Conservation (phyloP, 2,113 vertebrate species). For the Corythoichthys haematopterus region DNA sequence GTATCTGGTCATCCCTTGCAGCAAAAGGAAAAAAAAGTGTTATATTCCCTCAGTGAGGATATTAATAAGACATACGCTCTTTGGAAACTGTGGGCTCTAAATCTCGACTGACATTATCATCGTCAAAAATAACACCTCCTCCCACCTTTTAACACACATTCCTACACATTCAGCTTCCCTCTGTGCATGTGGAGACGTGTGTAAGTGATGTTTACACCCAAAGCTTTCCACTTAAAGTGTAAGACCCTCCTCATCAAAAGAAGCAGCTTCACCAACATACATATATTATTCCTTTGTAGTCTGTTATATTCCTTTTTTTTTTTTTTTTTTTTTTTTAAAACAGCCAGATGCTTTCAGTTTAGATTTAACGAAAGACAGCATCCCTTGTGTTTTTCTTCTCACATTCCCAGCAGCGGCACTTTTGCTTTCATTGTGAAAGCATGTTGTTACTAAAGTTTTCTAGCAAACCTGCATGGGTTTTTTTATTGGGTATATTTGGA, state of each 20-base stretch:
- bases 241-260: slow-evolving; percentile 18
- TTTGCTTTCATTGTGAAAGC: slow-evolving; percentile 6
- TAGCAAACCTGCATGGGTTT: background rate
- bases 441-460: background rate
- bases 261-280: background rate
- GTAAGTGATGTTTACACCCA: background rate
- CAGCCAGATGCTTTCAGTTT: slow-evolving; percentile 4
- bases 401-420: slow-evolving; percentile 6
- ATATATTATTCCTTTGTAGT: slow-evolving; percentile 18
- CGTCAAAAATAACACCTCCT: slow-evolving; percentile 38
- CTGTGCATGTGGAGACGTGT: slow-evolving; percentile 12
- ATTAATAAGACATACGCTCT: slow-evolving; percentile 53
- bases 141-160: slow-evolving; percentile 40
- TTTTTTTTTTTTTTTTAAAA: slow-evolving; percentile 1
- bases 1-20: background rate
- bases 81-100: slow-evolving; percentile 46
- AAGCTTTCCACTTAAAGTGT: slow-evolving; percentile 11
- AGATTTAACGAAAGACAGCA: slow-evolving; percentile 6
- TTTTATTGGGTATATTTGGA: background rate
- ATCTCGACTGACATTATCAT: slow-evolving; percentile 55
- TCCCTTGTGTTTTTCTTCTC: background rate
- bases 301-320: background rate
- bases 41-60: slow-evolving; percentile 36
- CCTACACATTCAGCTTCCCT: slow-evolving; percentile 27
- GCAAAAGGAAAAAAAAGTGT: slow-evolving; percentile 12